Percentiles rank a stretch among this genome's conserved stretches.
These are phyloP conservation scores for Thumatha senex DNA, from an alignment of 2,888 invertebrate genomes.

Conservation along the genomic window DNA sequence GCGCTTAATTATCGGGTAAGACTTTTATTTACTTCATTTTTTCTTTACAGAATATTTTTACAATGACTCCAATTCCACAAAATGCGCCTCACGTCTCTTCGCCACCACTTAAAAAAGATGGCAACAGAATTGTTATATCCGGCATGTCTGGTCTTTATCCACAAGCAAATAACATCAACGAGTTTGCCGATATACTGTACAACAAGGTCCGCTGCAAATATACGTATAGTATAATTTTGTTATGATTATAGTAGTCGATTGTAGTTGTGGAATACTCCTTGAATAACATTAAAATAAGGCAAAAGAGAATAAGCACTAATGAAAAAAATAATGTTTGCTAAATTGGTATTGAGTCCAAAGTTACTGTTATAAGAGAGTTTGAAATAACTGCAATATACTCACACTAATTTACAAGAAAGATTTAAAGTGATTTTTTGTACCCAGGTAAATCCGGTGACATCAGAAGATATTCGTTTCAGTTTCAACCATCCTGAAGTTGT, in stretches of 20 bases:
- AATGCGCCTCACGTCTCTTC: not conserved
- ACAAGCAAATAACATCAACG: slow-evolving; percentile 37
- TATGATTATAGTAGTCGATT: not conserved
- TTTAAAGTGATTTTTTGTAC: not conserved
- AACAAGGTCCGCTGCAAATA: slow-evolving; percentile 42
- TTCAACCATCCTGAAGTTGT: slow-evolving; percentile 73
- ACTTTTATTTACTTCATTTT: too few species aligned
- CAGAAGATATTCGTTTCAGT: slow-evolving; percentile 71
- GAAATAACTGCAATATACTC: too few species aligned
- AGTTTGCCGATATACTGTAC: slow-evolving; percentile 48
- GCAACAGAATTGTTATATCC: slow-evolving; percentile 24
- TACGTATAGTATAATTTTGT: too few species aligned
- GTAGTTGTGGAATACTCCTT: not conserved
- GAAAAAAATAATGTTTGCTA: too few species aligned
- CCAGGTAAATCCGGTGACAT: slow-evolving; percentile 84
- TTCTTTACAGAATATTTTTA: not conserved
- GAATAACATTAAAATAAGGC: too few species aligned
- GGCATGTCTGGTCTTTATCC: slow-evolving; percentile 52
- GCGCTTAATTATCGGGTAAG: too few species aligned
- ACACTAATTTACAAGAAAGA: too few species aligned
- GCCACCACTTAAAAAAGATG: not conserved
- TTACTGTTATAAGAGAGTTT: too few species aligned
- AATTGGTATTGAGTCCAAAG: too few species aligned
- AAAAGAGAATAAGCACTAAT: too few species aligned
- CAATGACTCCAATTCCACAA: not conserved